These are phyloP conservation scores for Catamblyrhynchus diadema DNA, from an alignment of 2,797 vertebrate genomes.

Conservation along the genomic window DNA sequence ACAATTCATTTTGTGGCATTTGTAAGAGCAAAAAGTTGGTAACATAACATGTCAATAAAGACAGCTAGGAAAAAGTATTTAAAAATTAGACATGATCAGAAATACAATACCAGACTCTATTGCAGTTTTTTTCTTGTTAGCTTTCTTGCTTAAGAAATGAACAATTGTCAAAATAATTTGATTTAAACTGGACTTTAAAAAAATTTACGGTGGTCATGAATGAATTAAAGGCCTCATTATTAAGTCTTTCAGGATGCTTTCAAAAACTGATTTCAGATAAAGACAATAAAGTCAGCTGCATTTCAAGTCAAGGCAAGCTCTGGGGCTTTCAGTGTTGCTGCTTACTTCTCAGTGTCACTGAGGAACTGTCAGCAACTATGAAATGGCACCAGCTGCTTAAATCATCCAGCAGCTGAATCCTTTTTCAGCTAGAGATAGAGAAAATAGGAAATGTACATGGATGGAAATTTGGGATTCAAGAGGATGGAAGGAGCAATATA, in stretches of 20 bases:
- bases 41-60: background rate
- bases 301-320: background rate
- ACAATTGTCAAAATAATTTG: background rate
- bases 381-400: background rate
- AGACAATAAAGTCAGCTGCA: background rate
- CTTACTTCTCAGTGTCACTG: background rate
- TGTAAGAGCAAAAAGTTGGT: background rate
- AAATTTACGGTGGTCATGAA: background rate
- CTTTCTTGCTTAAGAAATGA: background rate
- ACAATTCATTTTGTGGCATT: slow-evolving; percentile 18
- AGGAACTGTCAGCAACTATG: background rate
- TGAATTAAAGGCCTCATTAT: background rate
- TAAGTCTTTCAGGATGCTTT: background rate
- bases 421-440: background rate
- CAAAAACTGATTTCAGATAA: background rate
- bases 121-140: background rate
- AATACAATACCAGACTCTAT: background rate
- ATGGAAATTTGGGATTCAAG: background rate
- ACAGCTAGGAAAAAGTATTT: background rate
- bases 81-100: background rate
- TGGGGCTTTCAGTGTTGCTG: background rate
- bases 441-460: background rate
- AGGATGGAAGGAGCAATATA: background rate
- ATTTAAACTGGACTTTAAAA: background rate
- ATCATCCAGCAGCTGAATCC: background rate